Evolutionary conservation across 2,888 invertebrate species (phyloP), one percentile per base, ranked within the genome.

Genomic region (Melipona beecheii): DNA sequence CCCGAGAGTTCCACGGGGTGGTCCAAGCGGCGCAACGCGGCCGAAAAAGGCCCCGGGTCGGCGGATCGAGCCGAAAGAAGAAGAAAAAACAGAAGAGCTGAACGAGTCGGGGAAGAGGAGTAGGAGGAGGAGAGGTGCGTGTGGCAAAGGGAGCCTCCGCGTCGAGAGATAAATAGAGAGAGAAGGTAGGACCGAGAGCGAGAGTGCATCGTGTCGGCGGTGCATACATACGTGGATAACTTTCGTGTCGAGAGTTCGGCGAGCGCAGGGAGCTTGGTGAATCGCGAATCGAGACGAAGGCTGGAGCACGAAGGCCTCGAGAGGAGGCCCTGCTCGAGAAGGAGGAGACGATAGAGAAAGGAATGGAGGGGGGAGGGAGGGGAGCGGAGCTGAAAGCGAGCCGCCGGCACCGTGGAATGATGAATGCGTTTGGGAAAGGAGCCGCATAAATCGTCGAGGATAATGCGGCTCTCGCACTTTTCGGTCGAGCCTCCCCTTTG

Each of bases 381-480:
- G 21, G 21, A 36, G 21, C 21, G 36, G 17, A 13, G 71, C 72
- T 89, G 85, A 89, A 89, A 89, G 89, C 86, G 72, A 88, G 83
- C 87, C 85, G 88, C 88, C 86, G 86, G 87, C 88, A 89, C 85
- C 84, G 78, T 79, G 86, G 86, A 87, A 89, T 89, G 90, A 90
- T 83, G 86, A 91, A 88, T 86, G 87, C 87, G 87, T 87, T 83
- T 86, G 84, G 83, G 89, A 89, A 85, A 89, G 89, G 87, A 90
- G 89, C 91, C 89, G 88, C 87, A 90, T 91, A 89, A 91, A 91
- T 91, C 87, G 84, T 81, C 77, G 81, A 84, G 86, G 86, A 90
- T 89, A 90, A 87, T 83, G 80, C 83, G 74, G 75, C 84, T 81
- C 86, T 81, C 86, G 81, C 73, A 79, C 83, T 76, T 89, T 89